phyloP scores from a whole-genome alignment of 2,888 invertebrate genomes.

The Harmothoe impar region DNA sequence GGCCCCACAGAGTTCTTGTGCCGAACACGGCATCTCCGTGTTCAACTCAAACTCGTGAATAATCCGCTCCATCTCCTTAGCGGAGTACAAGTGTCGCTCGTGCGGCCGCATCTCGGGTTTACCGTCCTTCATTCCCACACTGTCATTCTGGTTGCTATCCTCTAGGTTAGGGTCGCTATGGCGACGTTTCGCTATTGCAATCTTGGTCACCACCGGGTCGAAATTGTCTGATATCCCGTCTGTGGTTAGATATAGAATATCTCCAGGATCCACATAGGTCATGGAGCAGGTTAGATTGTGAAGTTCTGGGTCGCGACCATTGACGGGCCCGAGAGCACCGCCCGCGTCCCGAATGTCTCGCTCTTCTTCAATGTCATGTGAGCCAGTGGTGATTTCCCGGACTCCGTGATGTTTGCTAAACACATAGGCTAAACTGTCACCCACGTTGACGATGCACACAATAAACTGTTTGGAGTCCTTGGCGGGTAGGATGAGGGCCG shows the following conservation, averaged over 20 bases:
- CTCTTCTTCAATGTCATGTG: constrained; percentile 92
- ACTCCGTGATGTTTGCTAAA: constrained; percentile 90
- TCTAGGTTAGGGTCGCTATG: constrained; percentile 58
- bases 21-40: constrained; percentile 81
- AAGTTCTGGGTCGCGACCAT: constrained; percentile 92
- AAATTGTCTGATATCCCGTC: constrained; percentile 95
- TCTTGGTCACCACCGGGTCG: constrained; percentile 95
- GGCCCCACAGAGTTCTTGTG: constrained; percentile 82
- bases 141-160: constrained; percentile 57
- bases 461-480: constrained; percentile 85
- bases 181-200: constrained; percentile 85
- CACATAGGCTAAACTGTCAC: constrained; percentile 94
- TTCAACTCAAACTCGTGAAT: constrained; percentile 82
- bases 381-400: constrained; percentile 90
- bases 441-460: constrained; percentile 94
- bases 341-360: constrained; percentile 94
- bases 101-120: constrained; percentile 82
- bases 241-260: constrained; percentile 93
- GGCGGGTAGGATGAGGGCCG: constrained; percentile 87
- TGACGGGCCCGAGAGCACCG: constrained; percentile 93
- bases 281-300: constrained; percentile 93
- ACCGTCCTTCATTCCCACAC: constrained; percentile 68
- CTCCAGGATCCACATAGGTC: constrained; percentile 90
- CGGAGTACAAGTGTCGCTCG: constrained; percentile 91
- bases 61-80: constrained; percentile 84